Evolutionary conservation across 2,888 invertebrate species (phyloP).

Genomic region (Diogma glabrata): DNA sequence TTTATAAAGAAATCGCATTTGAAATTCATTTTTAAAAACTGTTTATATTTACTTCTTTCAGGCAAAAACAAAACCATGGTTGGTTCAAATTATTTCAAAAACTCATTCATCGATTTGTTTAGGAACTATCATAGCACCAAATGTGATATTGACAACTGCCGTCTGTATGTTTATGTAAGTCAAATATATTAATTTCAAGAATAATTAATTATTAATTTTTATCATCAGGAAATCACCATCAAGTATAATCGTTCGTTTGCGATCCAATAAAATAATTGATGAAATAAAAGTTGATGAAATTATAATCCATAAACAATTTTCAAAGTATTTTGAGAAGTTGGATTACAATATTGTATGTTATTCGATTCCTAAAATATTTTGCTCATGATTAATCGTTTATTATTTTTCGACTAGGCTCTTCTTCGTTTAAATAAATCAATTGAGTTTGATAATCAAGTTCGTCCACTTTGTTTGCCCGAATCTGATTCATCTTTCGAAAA

Average conservation of each 20-base stretch:
- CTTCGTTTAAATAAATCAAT: slow-evolving; percentile 1
- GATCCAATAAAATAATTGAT: neutral
- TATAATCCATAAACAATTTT: neutral
- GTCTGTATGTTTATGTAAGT: slow-evolving; percentile 8
- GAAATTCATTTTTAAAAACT: too few species aligned
- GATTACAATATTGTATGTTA: neutral
- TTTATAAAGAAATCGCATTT: too few species aligned
- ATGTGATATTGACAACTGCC: slow-evolving; percentile 5
- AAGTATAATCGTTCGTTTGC: too few species aligned
- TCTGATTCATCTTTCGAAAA: too few species aligned
- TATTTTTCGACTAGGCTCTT: neutral
- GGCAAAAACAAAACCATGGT: slow-evolving; percentile 6
- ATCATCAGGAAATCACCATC: neutral
- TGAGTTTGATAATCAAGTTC: neutral
- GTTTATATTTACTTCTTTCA: too few species aligned
- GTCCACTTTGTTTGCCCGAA: neutral
- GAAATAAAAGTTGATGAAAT: neutral
- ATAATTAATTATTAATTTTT: neutral
- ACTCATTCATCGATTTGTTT: neutral
- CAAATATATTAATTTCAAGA: neutral
- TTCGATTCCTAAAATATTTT: too few species aligned
- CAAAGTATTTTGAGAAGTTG: slow-evolving; percentile 4
- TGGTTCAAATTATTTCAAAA: slow-evolving; percentile 5
- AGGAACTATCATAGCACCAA: slow-evolving; percentile 2
- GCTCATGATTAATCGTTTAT: too few species aligned